A percentile compares a stretch with the other conserved stretches of the same genome.
Evolutionary conservation across 2,888 invertebrate genomes (phyloP).

Genomic region (Therioaphis trifolii): DNA sequence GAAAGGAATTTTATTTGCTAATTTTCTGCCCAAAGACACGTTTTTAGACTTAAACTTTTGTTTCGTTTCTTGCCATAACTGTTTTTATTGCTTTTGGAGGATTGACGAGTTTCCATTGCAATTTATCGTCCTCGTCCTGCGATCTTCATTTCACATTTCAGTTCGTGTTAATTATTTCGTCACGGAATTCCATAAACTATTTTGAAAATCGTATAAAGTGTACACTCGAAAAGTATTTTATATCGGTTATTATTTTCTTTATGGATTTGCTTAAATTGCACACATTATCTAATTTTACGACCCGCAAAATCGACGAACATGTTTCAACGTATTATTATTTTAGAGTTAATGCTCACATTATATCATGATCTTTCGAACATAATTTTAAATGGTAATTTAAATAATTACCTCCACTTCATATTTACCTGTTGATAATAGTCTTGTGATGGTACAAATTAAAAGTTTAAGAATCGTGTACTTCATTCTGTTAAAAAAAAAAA

Average conservation of each 20-base stretch:
- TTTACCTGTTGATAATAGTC: conserved; percentile 7
- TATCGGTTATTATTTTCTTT: background rate
- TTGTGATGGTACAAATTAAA: conserved; percentile 8
- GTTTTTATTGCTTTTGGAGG: background rate
- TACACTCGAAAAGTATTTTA: background rate
- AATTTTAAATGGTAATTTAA: conserved; percentile 15
- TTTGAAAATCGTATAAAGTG: conserved; percentile 1
- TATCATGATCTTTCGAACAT: conserved; percentile 15
- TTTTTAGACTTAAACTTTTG: background rate
- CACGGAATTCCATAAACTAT: background rate
- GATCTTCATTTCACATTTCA: background rate
- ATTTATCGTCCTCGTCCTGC: background rate
- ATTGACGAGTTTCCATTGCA: background rate
- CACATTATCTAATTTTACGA: conserved; percentile 27
- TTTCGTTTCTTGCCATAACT: background rate
- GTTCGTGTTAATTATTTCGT: background rate
- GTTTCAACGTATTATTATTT: conserved; percentile 22
- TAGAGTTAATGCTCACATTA: conserved; percentile 6
- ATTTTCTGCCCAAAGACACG: background rate
- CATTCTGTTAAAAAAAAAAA: background rate
- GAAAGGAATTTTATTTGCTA: background rate
- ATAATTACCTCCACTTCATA: conserved; percentile 17
- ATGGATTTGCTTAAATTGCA: background rate
- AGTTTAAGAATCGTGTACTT: conserved; percentile 24
- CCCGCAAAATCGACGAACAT: conserved; percentile 4